Conservation (phyloP, 2,888 invertebrate species). For the Autographa gamma region DNA sequence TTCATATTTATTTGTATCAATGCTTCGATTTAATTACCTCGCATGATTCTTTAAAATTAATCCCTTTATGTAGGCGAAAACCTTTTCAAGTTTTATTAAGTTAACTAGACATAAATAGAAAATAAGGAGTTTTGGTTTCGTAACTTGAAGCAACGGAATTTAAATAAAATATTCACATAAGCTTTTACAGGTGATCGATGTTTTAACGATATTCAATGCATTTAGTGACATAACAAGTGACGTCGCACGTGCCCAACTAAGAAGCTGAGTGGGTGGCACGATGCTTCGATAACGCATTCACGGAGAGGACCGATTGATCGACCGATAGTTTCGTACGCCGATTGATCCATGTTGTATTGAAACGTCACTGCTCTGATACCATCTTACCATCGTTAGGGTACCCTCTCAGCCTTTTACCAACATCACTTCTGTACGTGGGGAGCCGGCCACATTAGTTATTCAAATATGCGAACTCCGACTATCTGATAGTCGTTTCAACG, state of each 20-base stretch:
- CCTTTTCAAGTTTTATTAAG: neutral
- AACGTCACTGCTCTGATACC: constrained; percentile 84
- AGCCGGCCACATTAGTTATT: constrained; percentile 80
- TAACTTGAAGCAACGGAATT: neutral
- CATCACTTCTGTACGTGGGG: constrained; percentile 68
- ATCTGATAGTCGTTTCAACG: constrained; percentile 78
- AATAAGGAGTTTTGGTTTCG: neutral
- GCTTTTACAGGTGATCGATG: constrained; percentile 20
- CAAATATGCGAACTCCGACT: constrained; percentile 81
- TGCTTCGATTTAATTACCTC: constrained; percentile 30
- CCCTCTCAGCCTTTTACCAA: constrained; percentile 70
- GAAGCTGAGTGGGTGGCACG: constrained; percentile 65
- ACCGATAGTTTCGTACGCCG: constrained; percentile 72
- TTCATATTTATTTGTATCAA: constrained; percentile 30
- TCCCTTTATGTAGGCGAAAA: constrained; percentile 16
- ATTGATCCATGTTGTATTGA: constrained; percentile 86
- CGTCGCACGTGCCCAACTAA: constrained; percentile 64
- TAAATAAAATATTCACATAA: constrained; percentile 20
- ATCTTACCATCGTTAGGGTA: constrained; percentile 83
- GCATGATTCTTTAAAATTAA: constrained; percentile 16
- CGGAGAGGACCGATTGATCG: constrained; percentile 68
- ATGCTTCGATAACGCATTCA: constrained; percentile 66
- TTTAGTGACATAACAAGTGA: constrained; percentile 35
- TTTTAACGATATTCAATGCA: constrained; percentile 23
- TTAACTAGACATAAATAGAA: too few relatives aligned